Evolutionary conservation across 2,888 invertebrate species (phyloP), one percentile per base, ranked within the genome.

Genomic region (Idaea straminata): DNA sequence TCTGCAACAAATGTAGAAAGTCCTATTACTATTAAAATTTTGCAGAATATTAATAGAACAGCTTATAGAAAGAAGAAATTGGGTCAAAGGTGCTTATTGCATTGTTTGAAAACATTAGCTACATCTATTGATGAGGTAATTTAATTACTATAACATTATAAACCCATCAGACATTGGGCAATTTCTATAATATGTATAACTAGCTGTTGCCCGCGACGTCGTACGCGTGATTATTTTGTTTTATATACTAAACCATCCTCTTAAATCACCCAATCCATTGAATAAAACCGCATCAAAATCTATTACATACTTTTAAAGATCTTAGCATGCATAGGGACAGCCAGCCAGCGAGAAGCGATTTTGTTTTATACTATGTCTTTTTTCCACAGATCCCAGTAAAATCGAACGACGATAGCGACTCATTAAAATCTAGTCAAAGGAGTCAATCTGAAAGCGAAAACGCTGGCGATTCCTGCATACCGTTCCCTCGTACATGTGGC

Each of bases 401-500:
- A 78, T 88, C 92, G 5, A 94, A 89, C 69, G 94, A 93, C 65
- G 94, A 94, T 69, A 84, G 84, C 3, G 92, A 92, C 72, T 91
- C 91, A 2, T 87, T 90, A 82, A 92, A 91, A 72, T 90, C 90
- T 15, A 91, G 91, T 70, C 92, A 92, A 77, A 77, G 91, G 70
- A 91, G 92, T 74, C 90, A 91, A 69, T 93, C 93, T 0, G 93
- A 93, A 68, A 88, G 92, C 70, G 93, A 92, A 70, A 91, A 91
- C 71, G 92, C 92, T 0, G 93, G 94, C 47, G 97, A 97, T 80
- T 95, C 97, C 6, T 97, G 97, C 82, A 97, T 99, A 74, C 99
- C 99, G 0, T 99, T 98, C 86, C 99, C 99, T 0, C 94, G 98
- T 64, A 99, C 98, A 0, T 98, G 98, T 10, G 98, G 98, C 0